Evolutionary conservation across 2,113 vertebrate species (phyloP).

Genomic region (Dissostichus mawsoni): DNA sequence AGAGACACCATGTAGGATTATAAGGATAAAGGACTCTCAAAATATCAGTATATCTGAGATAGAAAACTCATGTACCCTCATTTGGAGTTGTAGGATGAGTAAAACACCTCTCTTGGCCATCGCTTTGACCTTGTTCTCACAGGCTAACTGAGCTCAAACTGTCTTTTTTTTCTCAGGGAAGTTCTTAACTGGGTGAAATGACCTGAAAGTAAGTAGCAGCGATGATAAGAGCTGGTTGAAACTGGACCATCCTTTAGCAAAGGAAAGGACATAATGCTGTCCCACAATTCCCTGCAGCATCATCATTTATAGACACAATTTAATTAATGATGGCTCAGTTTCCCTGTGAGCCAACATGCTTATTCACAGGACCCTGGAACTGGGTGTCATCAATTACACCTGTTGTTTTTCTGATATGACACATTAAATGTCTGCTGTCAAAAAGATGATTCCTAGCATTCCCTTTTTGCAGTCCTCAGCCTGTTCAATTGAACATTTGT

Average conservation of each 20-base stretch:
- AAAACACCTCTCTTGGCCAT: not conserved
- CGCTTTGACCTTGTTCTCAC: not conserved
- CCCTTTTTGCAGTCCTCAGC: not conserved
- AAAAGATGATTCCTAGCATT: not conserved
- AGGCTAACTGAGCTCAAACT: too few relatives aligned
- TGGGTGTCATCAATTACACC: not conserved
- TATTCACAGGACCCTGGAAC: not conserved
- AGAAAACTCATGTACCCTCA: not conserved
- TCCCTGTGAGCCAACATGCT: not conserved
- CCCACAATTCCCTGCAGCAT: too few relatives aligned
- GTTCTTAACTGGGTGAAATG: too few relatives aligned
- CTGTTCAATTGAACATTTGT: not conserved
- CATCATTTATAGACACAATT: too few relatives aligned
- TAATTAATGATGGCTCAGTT: not conserved
- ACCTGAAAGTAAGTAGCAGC: too few relatives aligned
- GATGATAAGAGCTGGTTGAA: too few relatives aligned
- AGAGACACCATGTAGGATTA: not conserved
- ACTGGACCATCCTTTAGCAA: too few relatives aligned
- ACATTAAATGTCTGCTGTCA: not conserved
- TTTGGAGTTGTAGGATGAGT: not conserved
- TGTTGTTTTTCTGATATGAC: not conserved
- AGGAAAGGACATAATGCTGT: too few relatives aligned
- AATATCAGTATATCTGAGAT: not conserved
- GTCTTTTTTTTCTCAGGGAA: too few relatives aligned
- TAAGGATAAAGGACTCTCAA: not conserved